A percentile compares a stretch with the other conserved stretches of the same genome.
These are phyloP conservation scores for Eulemur coronatus DNA, from an alignment of 2,797 vertebrate species.

Conservation along the genomic window DNA sequence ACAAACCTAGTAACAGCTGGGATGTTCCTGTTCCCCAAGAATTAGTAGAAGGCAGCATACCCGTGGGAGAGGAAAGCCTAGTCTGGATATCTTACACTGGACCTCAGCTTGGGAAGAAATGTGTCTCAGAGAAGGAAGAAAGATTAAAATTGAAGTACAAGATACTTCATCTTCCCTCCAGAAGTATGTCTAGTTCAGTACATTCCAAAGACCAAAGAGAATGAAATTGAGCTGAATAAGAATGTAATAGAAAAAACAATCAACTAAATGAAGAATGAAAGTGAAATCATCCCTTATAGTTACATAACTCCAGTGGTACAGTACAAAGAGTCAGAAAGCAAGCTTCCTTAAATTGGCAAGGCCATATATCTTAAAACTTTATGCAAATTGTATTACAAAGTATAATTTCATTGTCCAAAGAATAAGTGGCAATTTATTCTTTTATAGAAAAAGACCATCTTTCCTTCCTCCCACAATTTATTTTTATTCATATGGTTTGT, in stretches of 20 bases:
- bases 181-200: background rate
- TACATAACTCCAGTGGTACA: background rate
- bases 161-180: background rate
- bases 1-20: background rate
- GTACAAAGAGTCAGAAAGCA: background rate
- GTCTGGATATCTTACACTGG: background rate
- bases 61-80: background rate
- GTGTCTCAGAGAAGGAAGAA: background rate
- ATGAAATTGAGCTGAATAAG: background rate
- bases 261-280: background rate
- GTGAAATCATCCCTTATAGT: background rate
- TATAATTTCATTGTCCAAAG: background rate
- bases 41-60: background rate
- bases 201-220: background rate
- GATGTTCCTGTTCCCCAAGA: background rate
- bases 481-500: conserved; percentile 31
- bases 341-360: background rate
- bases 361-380: background rate
- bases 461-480: background rate
- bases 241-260: background rate
- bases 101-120: background rate
- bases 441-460: background rate
- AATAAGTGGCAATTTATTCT: conserved; percentile 25
- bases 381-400: background rate
- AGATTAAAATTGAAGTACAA: background rate